Percentiles rank a stretch among this genome's conserved stretches.
These are phyloP conservation scores for Polydrusus pterygomalis DNA, from an alignment of 2,888 invertebrate species.

Conservation along the genomic window DNA sequence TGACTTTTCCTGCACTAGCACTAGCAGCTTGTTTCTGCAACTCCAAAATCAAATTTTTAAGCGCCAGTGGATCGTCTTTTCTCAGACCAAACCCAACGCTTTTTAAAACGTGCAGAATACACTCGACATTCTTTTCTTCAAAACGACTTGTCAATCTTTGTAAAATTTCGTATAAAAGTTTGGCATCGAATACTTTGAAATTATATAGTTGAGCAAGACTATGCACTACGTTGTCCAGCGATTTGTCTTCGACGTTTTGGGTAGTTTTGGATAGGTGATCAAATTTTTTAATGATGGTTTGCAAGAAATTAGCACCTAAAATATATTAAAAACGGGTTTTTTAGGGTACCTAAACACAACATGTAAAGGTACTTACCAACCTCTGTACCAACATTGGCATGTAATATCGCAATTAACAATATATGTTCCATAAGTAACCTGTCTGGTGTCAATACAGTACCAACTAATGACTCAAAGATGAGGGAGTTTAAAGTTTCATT, in stretches of 20 bases:
- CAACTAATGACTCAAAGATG: slow-evolving; percentile 82
- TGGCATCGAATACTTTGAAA: slow-evolving; percentile 89
- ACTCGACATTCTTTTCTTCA: slow-evolving; percentile 87
- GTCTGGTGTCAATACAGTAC: slow-evolving; percentile 79
- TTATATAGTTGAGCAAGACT: slow-evolving; percentile 89
- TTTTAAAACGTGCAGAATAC: slow-evolving; percentile 85
- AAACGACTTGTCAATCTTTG: slow-evolving; percentile 78
- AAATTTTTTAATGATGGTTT: slow-evolving; percentile 82
- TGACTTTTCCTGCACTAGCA: slow-evolving; percentile 66
- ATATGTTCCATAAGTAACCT: slow-evolving; percentile 89
- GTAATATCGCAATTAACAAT: slow-evolving; percentile 87
- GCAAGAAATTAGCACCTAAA: slow-evolving; percentile 87
- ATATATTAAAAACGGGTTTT: slow-evolving; percentile 27
- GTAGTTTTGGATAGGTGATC: slow-evolving; percentile 75
- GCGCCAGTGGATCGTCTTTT: slow-evolving; percentile 87
- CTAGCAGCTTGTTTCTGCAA: slow-evolving; percentile 78
- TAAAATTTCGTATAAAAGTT: slow-evolving; percentile 87
- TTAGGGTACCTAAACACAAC: neutral
- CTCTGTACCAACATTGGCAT: slow-evolving; percentile 93
- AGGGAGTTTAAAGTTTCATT: slow-evolving; percentile 83
- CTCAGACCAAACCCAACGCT: slow-evolving; percentile 89
- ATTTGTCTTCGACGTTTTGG: slow-evolving; percentile 81
- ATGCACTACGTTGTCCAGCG: slow-evolving; percentile 86
- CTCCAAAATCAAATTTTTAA: slow-evolving; percentile 84
- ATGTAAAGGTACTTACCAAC: slow-evolving; percentile 77